These are phyloP conservation scores for Ophion obscuratus DNA, from an alignment of 2,888 invertebrate species.

Conservation along the genomic window DNA sequence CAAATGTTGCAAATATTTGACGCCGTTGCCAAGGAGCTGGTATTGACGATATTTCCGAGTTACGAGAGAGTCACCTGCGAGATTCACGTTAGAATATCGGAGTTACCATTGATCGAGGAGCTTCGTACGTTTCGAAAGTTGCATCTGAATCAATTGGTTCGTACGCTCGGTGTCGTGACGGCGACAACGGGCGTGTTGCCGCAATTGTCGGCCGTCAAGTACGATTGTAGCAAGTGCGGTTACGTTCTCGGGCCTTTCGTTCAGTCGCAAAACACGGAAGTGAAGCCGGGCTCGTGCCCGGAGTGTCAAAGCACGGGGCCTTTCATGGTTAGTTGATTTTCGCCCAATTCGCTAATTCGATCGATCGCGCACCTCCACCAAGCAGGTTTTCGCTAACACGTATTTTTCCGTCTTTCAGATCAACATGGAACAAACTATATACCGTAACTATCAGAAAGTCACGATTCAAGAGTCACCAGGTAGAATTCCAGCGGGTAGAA, in stretches of 20 bases:
- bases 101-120: constrained; percentile 98
- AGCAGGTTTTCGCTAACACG: not conserved
- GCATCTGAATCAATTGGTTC: constrained; percentile 96
- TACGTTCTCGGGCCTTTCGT: constrained; percentile 98
- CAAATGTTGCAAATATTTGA: constrained; percentile 99
- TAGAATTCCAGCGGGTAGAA: constrained; percentile 97
- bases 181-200: constrained; percentile 98
- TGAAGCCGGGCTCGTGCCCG: constrained; percentile 98
- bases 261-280: constrained; percentile 96
- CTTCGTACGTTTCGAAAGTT: constrained; percentile 95
- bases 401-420: constrained; percentile 86
- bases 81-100: constrained; percentile 97
- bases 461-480: constrained; percentile 99
- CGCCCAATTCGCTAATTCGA: not conserved
- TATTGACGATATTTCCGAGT: constrained; percentile 96
- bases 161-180: constrained; percentile 97
- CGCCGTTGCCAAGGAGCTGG: constrained; percentile 96
- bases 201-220: constrained; percentile 97
- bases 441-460: constrained; percentile 99
- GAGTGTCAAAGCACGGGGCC: constrained; percentile 99
- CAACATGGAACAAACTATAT: constrained; percentile 99
- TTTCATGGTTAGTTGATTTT: constrained; percentile 89
- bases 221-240: constrained; percentile 98
- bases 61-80: constrained; percentile 97
- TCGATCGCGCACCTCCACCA: not conserved